phyloP scores from a whole-genome alignment of 2,888 invertebrate species.

The Ophion obscuratus region DNA sequence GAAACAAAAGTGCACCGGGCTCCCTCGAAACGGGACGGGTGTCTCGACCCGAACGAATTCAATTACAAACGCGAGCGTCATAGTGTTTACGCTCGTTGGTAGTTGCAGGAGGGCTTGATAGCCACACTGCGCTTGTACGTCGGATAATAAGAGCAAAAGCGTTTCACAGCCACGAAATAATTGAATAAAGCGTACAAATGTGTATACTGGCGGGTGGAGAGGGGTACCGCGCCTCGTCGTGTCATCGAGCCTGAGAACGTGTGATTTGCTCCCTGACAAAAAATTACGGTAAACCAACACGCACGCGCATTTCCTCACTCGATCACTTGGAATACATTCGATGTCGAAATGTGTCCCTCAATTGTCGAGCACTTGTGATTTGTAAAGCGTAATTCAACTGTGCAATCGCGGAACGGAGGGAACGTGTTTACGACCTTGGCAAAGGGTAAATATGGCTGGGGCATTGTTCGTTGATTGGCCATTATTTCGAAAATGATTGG shows the following conservation, averaged over 20 bases:
- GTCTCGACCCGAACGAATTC: conserved; percentile 74
- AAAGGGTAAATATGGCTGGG: no score
- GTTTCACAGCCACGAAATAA: conserved; percentile 52
- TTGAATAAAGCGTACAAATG: conserved; percentile 53
- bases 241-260: conserved; percentile 9
- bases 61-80: conserved; percentile 71
- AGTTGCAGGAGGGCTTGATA: no score
- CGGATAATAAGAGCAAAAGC: conserved; percentile 19
- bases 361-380: no score
- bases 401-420: no score
- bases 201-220: neutral
- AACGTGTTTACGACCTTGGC: no score
- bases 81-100: conserved; percentile 30
- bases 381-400: no score
- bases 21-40: conserved; percentile 24
- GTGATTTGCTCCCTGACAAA: neutral
- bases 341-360: no score
- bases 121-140: neutral
- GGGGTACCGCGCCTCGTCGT: neutral
- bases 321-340: no score
- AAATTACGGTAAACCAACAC: no score
- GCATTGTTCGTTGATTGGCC: no score
- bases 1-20: conserved; percentile 64
- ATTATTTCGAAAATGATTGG: no score
- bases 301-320: no score